Evolutionary conservation across 2,797 vertebrate species (phyloP), one percentile per base, ranked within the genome.

Genomic region (Gadopsis bispinosus): DNA sequence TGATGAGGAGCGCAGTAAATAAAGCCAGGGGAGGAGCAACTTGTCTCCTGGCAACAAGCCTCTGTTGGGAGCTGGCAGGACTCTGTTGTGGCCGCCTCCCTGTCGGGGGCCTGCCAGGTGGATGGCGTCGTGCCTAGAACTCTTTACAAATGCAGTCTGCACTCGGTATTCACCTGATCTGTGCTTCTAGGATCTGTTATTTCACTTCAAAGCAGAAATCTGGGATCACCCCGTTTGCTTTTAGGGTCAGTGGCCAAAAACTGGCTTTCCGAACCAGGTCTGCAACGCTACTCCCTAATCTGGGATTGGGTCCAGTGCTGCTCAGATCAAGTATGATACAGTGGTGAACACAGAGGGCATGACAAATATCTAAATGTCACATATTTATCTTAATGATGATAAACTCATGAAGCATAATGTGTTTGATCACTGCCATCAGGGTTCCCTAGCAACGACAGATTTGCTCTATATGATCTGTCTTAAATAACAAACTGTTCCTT

Each of bases 21-120:
- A 91, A 90, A 93, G 84, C 75, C 73, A 68, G 74, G 81, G 86
- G 87, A 77, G 87, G 86, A 91, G 91, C 85, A 7, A 84, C 84
- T 76, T 19, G 87, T 95, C 89, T 93, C 86, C 89, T 92, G 94
- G 94, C 92, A 95, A 89, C 85, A 1, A 77, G 89, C 87, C 93
- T 88, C 84, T 71, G 85, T 83, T 66, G 86, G 86, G 90, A 89
- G 88, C 86, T 85, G 88, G 88, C 86, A 85, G 91, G 86, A 89
- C 91, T 91, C 79, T 87, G 89, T 89, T 90, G 85, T 88, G 87
- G 88, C 81, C 85, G 71, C 69, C 90, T 87, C 88, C 77, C 89
- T 47, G 84, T 78, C 50, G 66, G 85, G 72, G 80, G 81, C 79
- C 66, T 92, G 89, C 92, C 93, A 94, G 91, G 90, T 92, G 92